Conservation (phyloP, 2,113 vertebrate genomes). For the Ceyx cyanopectus region DNA sequence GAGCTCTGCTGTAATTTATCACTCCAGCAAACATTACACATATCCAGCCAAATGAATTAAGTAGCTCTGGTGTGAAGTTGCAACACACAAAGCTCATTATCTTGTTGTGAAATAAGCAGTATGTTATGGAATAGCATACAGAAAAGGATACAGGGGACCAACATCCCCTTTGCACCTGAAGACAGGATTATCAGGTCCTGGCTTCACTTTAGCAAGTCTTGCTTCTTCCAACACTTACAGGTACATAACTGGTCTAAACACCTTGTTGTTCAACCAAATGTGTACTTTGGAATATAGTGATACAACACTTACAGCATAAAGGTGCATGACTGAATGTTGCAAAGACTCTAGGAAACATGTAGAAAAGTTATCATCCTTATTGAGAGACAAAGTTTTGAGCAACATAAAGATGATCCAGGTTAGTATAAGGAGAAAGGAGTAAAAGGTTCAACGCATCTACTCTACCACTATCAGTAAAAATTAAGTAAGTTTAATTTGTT, state of each 20-base stretch:
- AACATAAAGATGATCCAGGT: neutral
- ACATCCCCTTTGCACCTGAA: neutral
- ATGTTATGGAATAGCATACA: neutral
- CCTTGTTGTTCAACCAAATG: neutral
- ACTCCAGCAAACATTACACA: neutral
- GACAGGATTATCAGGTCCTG: neutral
- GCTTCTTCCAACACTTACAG: neutral
- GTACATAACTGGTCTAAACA: neutral
- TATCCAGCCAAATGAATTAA: neutral
- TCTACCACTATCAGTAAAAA: neutral
- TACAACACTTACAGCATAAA: neutral
- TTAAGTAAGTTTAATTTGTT: neutral
- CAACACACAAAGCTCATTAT: neutral
- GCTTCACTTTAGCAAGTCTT: neutral
- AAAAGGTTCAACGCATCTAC: neutral
- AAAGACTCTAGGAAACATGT: neutral
- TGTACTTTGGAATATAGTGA: neutral
- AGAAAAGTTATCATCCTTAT: neutral
- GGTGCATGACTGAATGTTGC: neutral
- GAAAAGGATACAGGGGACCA: neutral
- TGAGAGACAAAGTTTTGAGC: neutral
- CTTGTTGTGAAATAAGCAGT: slow-evolving; percentile 29
- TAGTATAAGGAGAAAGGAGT: neutral
- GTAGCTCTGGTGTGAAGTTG: slow-evolving; percentile 17
- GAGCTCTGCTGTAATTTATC: slow-evolving; percentile 1